These are phyloP conservation scores for Thinocorus orbignyianus DNA, from an alignment of 2,113 vertebrate species.

Conservation along the genomic window DNA sequence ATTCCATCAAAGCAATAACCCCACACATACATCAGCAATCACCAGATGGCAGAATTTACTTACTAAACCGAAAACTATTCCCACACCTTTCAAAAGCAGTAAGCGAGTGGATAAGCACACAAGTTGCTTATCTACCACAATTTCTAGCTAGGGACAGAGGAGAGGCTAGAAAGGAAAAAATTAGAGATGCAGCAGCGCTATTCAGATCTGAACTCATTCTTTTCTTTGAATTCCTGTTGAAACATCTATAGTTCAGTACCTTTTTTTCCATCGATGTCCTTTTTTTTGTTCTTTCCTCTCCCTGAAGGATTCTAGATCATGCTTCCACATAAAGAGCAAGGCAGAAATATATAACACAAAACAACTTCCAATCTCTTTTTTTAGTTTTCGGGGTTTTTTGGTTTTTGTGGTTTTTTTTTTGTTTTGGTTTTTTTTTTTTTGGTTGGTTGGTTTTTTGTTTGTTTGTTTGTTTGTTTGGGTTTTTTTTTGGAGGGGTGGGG, in stretches of 20 bases:
- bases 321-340: background rate
- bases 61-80: background rate
- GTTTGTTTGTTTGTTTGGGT: no score
- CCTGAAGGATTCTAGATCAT: background rate
- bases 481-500: no score
- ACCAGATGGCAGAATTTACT: slow-evolving; percentile 1
- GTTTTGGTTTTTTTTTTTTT: background rate
- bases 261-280: background rate
- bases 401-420: background rate
- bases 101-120: background rate
- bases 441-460: no score
- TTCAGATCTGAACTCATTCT: background rate
- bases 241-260: background rate
- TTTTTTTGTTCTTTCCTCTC: background rate
- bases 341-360: background rate
- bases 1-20: background rate
- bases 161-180: background rate
- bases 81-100: background rate
- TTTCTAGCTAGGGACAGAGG: background rate
- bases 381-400: no score
- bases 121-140: background rate
- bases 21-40: background rate
- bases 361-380: background rate
- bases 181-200: background rate
- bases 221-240: background rate